phyloP scores from a whole-genome alignment of 2,888 invertebrate genomes.

The Eupsilia transversa region DNA sequence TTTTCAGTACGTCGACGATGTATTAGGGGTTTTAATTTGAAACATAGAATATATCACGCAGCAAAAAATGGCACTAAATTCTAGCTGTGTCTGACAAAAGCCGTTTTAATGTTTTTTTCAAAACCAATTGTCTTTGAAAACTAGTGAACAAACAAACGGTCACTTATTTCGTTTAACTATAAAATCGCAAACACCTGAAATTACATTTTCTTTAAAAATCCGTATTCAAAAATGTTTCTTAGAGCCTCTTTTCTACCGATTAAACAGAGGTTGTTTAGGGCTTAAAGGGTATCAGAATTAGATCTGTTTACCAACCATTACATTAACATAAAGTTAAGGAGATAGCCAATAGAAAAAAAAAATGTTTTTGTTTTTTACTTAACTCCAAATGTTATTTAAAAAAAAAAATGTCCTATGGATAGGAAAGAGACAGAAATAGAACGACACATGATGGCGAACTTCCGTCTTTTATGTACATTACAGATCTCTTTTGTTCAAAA shows the following conservation, averaged over 20 bases:
- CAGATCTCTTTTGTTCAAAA: background rate
- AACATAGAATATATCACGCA: background rate
- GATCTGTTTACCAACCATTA: slow-evolving; percentile 40
- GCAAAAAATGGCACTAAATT: background rate
- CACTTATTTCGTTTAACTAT: background rate
- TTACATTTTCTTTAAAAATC: slow-evolving; percentile 34
- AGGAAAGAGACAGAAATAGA: background rate
- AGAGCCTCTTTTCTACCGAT: slow-evolving; percentile 11
- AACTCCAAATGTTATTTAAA: background rate
- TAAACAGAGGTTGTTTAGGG: slow-evolving; percentile 33
- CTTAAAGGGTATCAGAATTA: slow-evolving; percentile 17
- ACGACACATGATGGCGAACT: background rate
- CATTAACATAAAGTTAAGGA: slow-evolving; percentile 16
- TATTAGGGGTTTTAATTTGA: background rate
- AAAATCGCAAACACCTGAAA: slow-evolving; percentile 17
- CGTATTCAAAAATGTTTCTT: slow-evolving; percentile 34
- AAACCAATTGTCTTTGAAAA: background rate
- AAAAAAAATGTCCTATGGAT: background rate
- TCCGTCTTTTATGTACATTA: background rate
- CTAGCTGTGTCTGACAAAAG: background rate
- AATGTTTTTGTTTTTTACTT: no score
- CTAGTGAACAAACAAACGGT: background rate
- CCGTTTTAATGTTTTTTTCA: background rate
- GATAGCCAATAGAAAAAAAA: no score
- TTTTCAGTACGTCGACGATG: background rate